phyloP scores from a whole-genome alignment of 2,888 invertebrate species.

The Oligia fasciuncula region DNA sequence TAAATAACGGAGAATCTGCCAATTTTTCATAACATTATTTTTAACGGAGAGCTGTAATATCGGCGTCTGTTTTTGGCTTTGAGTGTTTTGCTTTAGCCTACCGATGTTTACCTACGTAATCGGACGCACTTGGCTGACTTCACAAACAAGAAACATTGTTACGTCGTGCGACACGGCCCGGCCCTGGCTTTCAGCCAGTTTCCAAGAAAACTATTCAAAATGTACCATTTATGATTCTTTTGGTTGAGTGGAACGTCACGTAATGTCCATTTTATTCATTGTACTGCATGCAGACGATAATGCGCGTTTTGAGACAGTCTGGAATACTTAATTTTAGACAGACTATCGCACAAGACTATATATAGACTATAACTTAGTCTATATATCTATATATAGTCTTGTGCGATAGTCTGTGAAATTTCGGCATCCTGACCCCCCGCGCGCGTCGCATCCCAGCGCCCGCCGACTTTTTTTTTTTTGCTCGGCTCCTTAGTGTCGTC shows the following conservation, averaged over 20 bases:
- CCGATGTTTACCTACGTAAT: constrained; percentile 44
- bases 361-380: too few relatives aligned
- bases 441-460: too few relatives aligned
- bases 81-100: constrained; percentile 37
- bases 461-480: too few relatives aligned
- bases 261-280: constrained; percentile 57
- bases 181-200: constrained; percentile 51
- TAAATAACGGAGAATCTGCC: constrained; percentile 40
- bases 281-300: constrained; percentile 48
- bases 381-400: too few relatives aligned
- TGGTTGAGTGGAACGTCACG: constrained; percentile 43
- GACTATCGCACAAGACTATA: not conserved
- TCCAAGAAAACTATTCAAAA: constrained; percentile 56
- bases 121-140: constrained; percentile 36
- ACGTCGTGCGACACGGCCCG: constrained; percentile 14
- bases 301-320: constrained; percentile 16
- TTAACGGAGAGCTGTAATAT: constrained; percentile 26
- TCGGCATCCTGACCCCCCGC: too few relatives aligned
- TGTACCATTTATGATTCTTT: constrained; percentile 46
- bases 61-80: constrained; percentile 46
- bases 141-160: constrained; percentile 57
- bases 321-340: constrained; percentile 22
- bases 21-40: constrained; percentile 56
- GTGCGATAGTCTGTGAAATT: too few relatives aligned
- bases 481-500: too few relatives aligned